Evolutionary conservation across 1,140 invertebrate species (phyloP), one percentile per base, ranked within the genome.

Genomic region (Drosophila orena): DNA sequence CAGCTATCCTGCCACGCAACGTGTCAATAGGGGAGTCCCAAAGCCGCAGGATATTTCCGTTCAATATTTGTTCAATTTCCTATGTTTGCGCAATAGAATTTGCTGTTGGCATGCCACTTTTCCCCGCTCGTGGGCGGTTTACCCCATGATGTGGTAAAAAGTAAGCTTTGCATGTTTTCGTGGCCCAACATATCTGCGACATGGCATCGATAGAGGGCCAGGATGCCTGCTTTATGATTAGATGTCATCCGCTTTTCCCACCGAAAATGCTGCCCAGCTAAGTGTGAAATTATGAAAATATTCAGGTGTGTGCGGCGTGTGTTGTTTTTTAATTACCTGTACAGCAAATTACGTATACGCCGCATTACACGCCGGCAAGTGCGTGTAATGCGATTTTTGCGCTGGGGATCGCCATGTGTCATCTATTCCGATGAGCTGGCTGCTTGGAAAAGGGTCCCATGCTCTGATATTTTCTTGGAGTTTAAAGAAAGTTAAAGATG

Each of bases 41-140:
- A 70, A 70, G 71, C 83, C 76, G 66, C 79, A 79, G 84, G 84
- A 83, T 81, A 88, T 88, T 83, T 88, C 83, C 83, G 84, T 79
- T 88, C 76, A 88, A 88, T 88, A 88, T 88, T 88, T 88, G 76
- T 77, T 79, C 84, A 79, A 79, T 83, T 88, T 89, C 84, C 83
- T 59, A 62, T 89, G 71, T 88, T 89, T 88, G 79, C 71, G 61
- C 71, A 89, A 69, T 78, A 83, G 37, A 88, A 79, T 77, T 75
- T 86, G 77, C 46, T 71, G 65, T 72, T 76, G 52, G 71, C 74
- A 77, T 55, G 73, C 37, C 50, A 49, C 42, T 15, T 60, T 76
- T 76, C 65, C 35, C 27, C 20, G 46, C 30, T 30, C 46, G 34
- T 35, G 40, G 68, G 30, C 20, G 46, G 46, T 49, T 34, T 17